phyloP scores from a whole-genome alignment of 2,797 vertebrate genomes.

The Sebastes paucispinis region DNA sequence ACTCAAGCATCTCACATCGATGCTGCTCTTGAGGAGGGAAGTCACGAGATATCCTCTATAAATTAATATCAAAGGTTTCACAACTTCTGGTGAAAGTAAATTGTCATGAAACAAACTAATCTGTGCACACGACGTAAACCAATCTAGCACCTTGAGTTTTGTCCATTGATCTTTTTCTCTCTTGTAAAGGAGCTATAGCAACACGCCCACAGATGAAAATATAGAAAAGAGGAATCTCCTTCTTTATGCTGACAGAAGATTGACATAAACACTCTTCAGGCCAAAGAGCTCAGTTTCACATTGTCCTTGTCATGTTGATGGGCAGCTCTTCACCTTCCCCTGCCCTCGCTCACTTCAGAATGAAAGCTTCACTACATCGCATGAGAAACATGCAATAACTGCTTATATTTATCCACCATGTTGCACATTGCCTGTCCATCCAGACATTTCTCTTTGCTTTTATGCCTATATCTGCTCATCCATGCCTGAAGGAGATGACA shows the following conservation, averaged over 20 bases:
- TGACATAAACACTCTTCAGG: background rate
- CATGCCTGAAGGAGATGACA: slow-evolving; percentile 32
- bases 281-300: slow-evolving; percentile 28
- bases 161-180: slow-evolving; percentile 1
- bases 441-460: slow-evolving; percentile 40
- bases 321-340: background rate
- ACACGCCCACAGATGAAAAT: slow-evolving; percentile 3
- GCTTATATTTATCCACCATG: slow-evolving; percentile 4
- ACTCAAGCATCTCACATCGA: background rate
- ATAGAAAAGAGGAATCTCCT: background rate
- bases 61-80: background rate
- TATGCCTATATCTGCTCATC: slow-evolving; percentile 22
- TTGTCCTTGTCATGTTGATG: slow-evolving; percentile 2
- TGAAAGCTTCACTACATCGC: background rate
- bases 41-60: slow-evolving; percentile 3
- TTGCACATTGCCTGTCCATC: slow-evolving; percentile 54
- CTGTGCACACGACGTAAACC: background rate
- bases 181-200: slow-evolving; percentile 4
- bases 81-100: slow-evolving; percentile 3
- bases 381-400: background rate
- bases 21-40: background rate
- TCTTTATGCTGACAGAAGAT: background rate
- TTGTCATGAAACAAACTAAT: background rate
- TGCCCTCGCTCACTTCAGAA: background rate
- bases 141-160: background rate